A percentile compares a stretch with the other conserved stretches of the same genome.
Conservation (phyloP, 1,140 invertebrate species). For the Physella acuta region DNA sequence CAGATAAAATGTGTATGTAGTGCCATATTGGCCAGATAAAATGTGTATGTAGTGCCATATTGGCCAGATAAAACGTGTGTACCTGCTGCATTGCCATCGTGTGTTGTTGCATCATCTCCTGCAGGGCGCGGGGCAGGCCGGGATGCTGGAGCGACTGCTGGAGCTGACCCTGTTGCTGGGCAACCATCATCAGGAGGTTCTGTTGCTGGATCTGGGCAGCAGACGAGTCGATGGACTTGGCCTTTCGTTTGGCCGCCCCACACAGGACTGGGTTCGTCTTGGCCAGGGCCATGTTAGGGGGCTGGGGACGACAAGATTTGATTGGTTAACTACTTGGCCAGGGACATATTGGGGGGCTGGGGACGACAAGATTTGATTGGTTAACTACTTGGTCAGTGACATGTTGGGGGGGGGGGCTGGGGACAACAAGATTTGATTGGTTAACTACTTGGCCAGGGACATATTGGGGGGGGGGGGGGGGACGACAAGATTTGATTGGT, state of each 20-base stretch:
- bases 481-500: no score
- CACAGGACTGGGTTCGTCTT: conserved; percentile 22
- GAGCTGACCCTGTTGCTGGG: conserved; percentile 54
- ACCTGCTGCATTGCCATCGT: conserved; percentile 42
- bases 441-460: conserved; percentile 15
- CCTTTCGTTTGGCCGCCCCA: conserved; percentile 41
- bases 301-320: conserved; percentile 8
- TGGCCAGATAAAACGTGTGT: conserved; percentile 18
- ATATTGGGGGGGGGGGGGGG: no score
- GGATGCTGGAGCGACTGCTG: conserved; percentile 67
- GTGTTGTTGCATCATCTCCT: conserved; percentile 44
- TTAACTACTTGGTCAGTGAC: conserved; percentile 14
- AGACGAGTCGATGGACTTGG: conserved; percentile 31
- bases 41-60: no score
- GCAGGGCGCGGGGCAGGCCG: conserved; percentile 20
- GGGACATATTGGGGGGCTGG: conserved; percentile 23
- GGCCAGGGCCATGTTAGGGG: conserved; percentile 19
- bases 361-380: neutral
- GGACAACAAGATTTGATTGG: neutral
- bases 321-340: no score
- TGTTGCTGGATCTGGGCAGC: conserved; percentile 34
- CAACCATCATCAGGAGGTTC: conserved; percentile 53
- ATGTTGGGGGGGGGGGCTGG: conserved; percentile 26
- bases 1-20: no score
- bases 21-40: no score